Evolutionary conservation across 2,797 vertebrate genomes (phyloP).

Genomic region (Sebastes miniatus): DNA sequence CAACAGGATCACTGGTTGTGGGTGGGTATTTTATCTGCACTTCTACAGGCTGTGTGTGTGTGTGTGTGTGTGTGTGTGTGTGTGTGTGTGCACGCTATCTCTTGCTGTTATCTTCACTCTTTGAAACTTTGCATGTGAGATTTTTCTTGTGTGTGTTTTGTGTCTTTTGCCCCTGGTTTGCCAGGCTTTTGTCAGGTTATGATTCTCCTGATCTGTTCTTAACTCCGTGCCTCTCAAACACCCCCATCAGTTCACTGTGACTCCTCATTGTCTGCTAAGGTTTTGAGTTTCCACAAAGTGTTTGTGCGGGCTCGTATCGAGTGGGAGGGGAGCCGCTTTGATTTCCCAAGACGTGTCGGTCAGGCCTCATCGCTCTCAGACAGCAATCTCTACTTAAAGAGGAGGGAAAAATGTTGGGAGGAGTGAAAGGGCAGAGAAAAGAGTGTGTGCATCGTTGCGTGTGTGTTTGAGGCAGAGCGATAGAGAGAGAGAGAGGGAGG

Average conservation of each 20-base stretch:
- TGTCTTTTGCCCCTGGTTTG: neutral
- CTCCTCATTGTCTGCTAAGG: constrained; percentile 39
- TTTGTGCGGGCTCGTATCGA: constrained; percentile 23
- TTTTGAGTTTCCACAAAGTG: constrained; percentile 29
- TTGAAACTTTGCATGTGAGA: constrained; percentile 5
- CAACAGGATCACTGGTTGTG: constrained; percentile 38
- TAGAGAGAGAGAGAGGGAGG: neutral
- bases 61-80: neutral
- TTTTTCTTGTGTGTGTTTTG: neutral
- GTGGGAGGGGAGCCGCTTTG: constrained; percentile 59
- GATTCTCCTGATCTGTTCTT: constrained; percentile 32
- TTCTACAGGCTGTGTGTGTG: constrained; percentile 1
- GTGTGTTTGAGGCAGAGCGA: neutral
- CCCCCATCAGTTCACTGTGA: constrained; percentile 19
- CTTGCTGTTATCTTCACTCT: constrained; percentile 18
- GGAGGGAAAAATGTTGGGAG: constrained; percentile 29
- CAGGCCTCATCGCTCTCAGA: constrained; percentile 71
- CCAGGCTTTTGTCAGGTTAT: neutral
- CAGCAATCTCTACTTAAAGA: constrained; percentile 62
- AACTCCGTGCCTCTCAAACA: constrained; percentile 15
- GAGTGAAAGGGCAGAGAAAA: constrained; percentile 16
- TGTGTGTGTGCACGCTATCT: neutral
- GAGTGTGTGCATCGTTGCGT: constrained; percentile 8
- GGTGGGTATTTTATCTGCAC: constrained; percentile 36
- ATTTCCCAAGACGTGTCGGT: constrained; percentile 77